Percentiles rank a stretch among this genome's conserved stretches.
Evolutionary conservation across 2,797 vertebrate species (phyloP).

Genomic region (Sebastes matsubarae): DNA sequence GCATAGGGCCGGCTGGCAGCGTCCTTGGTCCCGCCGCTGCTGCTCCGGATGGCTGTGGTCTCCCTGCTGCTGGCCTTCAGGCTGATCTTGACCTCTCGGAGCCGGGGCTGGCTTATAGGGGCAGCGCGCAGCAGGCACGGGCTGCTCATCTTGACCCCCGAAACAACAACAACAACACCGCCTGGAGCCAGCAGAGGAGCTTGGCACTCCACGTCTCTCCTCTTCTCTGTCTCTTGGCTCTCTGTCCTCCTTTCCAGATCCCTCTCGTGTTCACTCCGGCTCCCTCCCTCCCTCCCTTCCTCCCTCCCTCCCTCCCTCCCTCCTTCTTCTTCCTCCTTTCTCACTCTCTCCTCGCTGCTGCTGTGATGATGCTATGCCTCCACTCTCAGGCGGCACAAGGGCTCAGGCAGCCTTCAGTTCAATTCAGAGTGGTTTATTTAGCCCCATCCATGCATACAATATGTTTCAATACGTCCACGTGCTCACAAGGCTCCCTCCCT

Average conservation of each 20-base stretch:
- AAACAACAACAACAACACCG: constrained; percentile 44
- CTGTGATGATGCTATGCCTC: constrained; percentile 67
- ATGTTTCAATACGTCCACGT: constrained; percentile 59
- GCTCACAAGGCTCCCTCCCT: constrained; percentile 39
- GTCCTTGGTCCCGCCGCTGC: constrained; percentile 52
- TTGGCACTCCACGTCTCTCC: constrained; percentile 67
- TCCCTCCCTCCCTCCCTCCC: neutral
- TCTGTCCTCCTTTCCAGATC: constrained; percentile 74
- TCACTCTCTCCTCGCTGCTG: constrained; percentile 57
- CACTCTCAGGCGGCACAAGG: constrained; percentile 52
- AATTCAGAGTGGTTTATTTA: constrained; percentile 62
- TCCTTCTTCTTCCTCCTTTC: constrained; percentile 25
- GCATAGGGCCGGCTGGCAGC: constrained; percentile 44
- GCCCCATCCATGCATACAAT: constrained; percentile 79
- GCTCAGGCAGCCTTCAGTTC: constrained; percentile 59
- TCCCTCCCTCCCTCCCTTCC: constrained; percentile 30
- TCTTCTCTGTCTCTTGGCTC: constrained; percentile 68
- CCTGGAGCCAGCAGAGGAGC: constrained; percentile 60
- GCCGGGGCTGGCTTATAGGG: constrained; percentile 79
- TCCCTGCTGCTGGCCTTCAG: constrained; percentile 80
- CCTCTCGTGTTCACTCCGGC: constrained; percentile 59
- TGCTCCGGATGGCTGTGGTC: constrained; percentile 43
- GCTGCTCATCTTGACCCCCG: constrained; percentile 82
- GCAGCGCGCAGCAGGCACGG: constrained; percentile 80
- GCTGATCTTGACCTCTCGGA: constrained; percentile 83